Evolutionary conservation across 2,113 vertebrate genomes (phyloP).

Genomic region (Ceuthmochares aereus): DNA sequence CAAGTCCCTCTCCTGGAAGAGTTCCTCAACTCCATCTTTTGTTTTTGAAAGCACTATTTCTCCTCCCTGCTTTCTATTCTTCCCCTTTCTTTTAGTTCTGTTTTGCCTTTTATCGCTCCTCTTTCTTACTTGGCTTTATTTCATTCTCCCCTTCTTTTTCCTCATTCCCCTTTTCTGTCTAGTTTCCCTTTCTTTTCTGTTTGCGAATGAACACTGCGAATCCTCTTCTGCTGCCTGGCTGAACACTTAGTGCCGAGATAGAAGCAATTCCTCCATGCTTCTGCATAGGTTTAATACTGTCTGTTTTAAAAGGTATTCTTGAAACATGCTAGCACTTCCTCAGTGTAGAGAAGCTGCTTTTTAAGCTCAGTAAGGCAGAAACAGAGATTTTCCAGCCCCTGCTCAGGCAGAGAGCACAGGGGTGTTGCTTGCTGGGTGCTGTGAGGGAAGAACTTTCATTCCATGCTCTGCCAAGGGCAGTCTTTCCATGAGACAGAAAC

Average conservation of each 20-base stretch:
- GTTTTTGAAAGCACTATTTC: not conserved
- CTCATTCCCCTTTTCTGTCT: not conserved
- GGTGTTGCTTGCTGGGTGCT: not conserved
- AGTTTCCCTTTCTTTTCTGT: not conserved
- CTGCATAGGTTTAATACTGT: not conserved
- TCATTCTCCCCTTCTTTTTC: not conserved
- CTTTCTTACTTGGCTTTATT: not conserved
- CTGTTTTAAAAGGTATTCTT: not conserved
- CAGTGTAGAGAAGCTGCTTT: not conserved
- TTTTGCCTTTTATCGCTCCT: not conserved
- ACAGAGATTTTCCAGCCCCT: not conserved
- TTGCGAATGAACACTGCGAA: rapidly evolving
- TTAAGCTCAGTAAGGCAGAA: not conserved
- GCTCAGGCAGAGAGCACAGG: not conserved
- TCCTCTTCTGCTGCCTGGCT: not conserved
- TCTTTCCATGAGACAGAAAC: rapidly evolving
- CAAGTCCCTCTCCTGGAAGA: not conserved
- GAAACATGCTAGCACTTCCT: not conserved
- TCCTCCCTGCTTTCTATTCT: not conserved
- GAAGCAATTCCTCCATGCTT: not conserved
- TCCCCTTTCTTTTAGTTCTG: not conserved
- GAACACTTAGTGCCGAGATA: not conserved
- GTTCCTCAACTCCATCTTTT: not conserved
- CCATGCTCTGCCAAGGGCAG: not conserved
- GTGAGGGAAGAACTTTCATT: not conserved